These are phyloP conservation scores for Carpatolechia fugitivella DNA, from an alignment of 2,888 invertebrate genomes.

Conservation along the genomic window DNA sequence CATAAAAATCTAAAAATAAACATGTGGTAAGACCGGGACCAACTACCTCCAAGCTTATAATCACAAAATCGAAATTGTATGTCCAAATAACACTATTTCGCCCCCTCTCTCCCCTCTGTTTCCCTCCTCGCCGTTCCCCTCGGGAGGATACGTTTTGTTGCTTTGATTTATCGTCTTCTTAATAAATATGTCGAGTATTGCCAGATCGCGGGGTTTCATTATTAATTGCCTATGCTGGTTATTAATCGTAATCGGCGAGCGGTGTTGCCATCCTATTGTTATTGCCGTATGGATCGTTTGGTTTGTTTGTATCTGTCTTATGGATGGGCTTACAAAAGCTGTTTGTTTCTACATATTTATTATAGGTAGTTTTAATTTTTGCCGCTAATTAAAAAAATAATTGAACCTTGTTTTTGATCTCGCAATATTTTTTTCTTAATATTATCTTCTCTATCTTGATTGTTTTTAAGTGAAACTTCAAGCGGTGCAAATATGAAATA, in stretches of 20 bases:
- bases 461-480: no score
- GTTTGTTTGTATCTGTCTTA: not conserved
- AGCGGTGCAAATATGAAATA: no score
- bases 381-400: no score
- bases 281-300: not conserved
- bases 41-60: no score
- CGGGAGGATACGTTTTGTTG: slow-evolving; percentile 43
- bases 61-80: not conserved
- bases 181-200: slow-evolving; percentile 68
- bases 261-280: not conserved
- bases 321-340: no score
- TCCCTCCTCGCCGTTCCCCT: not conserved
- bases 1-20: no score
- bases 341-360: no score
- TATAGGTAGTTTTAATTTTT: no score
- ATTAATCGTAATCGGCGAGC: slow-evolving; percentile 37
- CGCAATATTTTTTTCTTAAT: no score
- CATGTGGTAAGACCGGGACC: no score
- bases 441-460: no score
- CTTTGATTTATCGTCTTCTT: slow-evolving; percentile 71
- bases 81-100: not conserved
- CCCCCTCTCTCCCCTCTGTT: not conserved
- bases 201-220: slow-evolving; percentile 44
- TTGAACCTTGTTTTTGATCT: no score
- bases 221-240: slow-evolving; percentile 49